Conservation (phyloP, 2,113 vertebrate genomes). For the Felis catus region DNA sequence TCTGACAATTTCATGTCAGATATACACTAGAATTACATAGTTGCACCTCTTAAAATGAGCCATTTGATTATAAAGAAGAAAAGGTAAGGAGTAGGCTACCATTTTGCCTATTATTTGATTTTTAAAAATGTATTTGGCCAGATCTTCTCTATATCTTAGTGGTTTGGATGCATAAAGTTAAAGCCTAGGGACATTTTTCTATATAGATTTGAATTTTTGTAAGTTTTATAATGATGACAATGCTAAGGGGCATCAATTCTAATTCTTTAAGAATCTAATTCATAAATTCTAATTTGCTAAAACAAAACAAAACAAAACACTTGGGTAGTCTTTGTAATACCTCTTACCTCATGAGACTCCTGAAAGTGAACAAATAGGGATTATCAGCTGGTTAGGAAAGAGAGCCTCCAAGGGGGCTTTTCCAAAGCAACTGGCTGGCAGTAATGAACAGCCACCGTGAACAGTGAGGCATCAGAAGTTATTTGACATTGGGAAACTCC, state of each 20-base stretch:
- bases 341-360: neutral
- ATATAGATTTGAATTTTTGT: slow-evolving; percentile 2
- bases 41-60: slow-evolving; percentile 12
- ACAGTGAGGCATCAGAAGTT: neutral
- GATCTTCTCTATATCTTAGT: neutral
- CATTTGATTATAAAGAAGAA: slow-evolving; percentile 50
- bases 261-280: slow-evolving; percentile 7
- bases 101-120: neutral
- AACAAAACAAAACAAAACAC: neutral
- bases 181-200: slow-evolving; percentile 22
- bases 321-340: neutral
- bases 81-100: neutral
- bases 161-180: neutral
- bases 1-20: neutral
- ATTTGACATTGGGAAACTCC: neutral
- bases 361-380: neutral
- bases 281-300: neutral
- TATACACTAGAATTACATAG: neutral
- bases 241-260: neutral
- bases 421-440: neutral
- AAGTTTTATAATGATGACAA: slow-evolving; percentile 27
- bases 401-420: neutral
- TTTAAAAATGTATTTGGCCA: slow-evolving; percentile 9
- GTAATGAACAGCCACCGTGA: neutral
- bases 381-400: neutral